Percentiles rank a stretch among this genome's conserved stretches.
Conservation (phyloP, 2,113 vertebrate genomes). For the Syrmaticus mikado region DNA sequence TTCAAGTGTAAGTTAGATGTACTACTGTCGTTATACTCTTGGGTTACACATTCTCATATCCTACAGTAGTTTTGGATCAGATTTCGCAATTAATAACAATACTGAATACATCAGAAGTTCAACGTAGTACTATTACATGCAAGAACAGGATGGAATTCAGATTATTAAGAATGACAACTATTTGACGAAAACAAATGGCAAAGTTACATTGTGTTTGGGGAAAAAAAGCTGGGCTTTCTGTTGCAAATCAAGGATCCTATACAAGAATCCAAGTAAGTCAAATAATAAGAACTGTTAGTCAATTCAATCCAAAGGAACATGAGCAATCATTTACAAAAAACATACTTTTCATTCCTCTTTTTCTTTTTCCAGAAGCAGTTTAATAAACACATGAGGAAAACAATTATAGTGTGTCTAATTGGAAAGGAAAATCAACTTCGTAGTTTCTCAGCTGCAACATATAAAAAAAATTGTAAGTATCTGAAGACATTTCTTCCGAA, state of each 20-base stretch:
- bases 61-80: neutral
- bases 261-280: neutral
- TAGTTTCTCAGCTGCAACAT: neutral
- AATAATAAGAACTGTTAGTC: neutral
- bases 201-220: neutral
- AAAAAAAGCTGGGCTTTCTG: neutral
- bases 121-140: neutral
- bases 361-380: neutral
- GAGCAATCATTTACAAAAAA: neutral
- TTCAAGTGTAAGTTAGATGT: neutral
- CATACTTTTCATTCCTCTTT: neutral
- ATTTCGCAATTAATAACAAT: neutral
- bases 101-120: neutral
- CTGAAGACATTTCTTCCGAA: neutral
- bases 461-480: neutral
- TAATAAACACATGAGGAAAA: neutral
- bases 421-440: neutral
- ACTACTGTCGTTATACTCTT: neutral
- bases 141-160: neutral
- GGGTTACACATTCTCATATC: neutral
- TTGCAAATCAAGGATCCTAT: neutral
- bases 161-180: neutral
- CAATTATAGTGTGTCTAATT: neutral
- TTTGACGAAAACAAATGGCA: neutral
- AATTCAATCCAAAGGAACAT: neutral